Evolutionary conservation across 2,888 invertebrate genomes (phyloP), one percentile per base, ranked within the genome.

Genomic region (Coecobrya sp.): DNA sequence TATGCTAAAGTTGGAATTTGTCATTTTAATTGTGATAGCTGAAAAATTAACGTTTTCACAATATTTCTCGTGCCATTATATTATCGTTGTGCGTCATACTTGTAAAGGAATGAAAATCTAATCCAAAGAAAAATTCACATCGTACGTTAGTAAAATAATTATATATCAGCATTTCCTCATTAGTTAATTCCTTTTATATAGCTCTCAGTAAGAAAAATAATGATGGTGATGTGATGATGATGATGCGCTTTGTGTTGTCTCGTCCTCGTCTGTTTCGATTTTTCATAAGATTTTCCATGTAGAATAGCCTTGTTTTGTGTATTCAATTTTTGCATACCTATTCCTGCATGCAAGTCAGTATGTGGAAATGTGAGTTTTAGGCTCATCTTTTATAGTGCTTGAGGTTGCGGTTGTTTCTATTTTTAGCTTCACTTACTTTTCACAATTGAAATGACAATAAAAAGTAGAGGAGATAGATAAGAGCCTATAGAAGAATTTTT

Each of bases 371-470:
- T 10, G 36, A n/a, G 13, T 62, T 13, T 36, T 52, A 27, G 25
- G 5, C 10, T 4, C n/a, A n/a, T n/a, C 25, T 27, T 30, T 42
- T 65, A 1, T 55, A 27, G 55, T 76, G 42, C 27, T 84, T 86
- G 88, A 82, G 89, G 89, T 89, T 82, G 89, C 16, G 52, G 65
- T 81, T 82, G 36, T 52, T 81, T 81, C 89, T 89, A 89, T 89
- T 89, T 89, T 89, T 89, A 89, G 89, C 81, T 52, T 68, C 52
- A 65, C 89, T 89, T 68, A 49, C 36, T 59, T 62, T 89, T 81
- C 76, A 89, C 89, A 89, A 82, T 89, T 52, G 89, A 89, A 68
- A 89, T 89, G 82, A 89, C 89, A 89, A 89, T 89, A 82, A 76
- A 49, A 65, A 68, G 70, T 62, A 76, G n/a, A 76, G 30, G 62